Evolutionary conservation across 2,113 vertebrate species (phyloP).

Genomic region (Bufo gargarizans): DNA sequence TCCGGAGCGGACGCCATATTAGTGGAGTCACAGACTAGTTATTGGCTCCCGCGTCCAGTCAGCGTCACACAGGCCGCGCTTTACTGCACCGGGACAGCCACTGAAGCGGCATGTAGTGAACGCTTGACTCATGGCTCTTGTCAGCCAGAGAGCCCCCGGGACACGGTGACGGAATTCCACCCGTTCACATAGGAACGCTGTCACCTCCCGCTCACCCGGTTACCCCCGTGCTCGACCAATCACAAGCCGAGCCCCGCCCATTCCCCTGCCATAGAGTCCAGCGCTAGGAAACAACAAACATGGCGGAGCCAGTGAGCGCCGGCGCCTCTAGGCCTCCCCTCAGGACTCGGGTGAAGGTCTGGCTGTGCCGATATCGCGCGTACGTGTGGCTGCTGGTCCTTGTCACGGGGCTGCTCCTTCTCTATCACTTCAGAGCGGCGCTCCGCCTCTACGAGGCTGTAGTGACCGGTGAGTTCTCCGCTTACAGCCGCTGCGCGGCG

Average conservation of each 20-base stretch:
- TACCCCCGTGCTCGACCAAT: not conserved
- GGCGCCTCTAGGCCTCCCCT: conserved; percentile 47
- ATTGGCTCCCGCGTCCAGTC: too few relatives aligned
- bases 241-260: not conserved
- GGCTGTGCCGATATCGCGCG: conserved; percentile 69
- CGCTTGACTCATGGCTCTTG: too few relatives aligned
- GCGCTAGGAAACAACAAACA: conserved; percentile 59
- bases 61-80: too few relatives aligned
- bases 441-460: conserved; percentile 89
- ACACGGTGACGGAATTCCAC: too few relatives aligned
- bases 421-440: conserved; percentile 88
- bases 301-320: conserved; percentile 72
- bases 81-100: too few relatives aligned
- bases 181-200: too few relatives aligned
- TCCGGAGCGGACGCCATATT: conserved; percentile 47
- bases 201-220: too few relatives aligned
- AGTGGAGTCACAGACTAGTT: not conserved
- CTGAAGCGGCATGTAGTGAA: too few relatives aligned
- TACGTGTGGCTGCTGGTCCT: conserved; percentile 81
- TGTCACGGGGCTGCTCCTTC: conserved; percentile 81
- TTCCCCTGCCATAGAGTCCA: not conserved
- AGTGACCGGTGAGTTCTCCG: conserved; percentile 80
- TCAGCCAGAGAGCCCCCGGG: too few relatives aligned
- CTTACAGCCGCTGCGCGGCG: not conserved
- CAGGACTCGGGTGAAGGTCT: conserved; percentile 71